A percentile compares a stretch with the other conserved stretches of the same genome.
Evolutionary conservation across 2,113 vertebrate genomes (phyloP).

Genomic region (Perca flavescens): DNA sequence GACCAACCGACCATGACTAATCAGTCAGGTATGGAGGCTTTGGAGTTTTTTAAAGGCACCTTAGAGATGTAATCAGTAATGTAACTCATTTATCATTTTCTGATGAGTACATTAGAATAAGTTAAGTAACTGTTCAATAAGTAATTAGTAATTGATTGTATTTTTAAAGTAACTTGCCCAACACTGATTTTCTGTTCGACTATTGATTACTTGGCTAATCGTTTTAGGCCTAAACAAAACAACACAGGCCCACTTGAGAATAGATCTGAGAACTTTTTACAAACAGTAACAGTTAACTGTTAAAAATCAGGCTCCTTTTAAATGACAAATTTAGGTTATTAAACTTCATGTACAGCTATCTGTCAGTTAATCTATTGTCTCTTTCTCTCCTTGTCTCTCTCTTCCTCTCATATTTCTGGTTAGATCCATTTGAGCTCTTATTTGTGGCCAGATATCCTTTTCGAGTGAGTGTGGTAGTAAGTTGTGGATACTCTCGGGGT

Average conservation of each 20-base stretch:
- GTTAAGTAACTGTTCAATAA: not conserved
- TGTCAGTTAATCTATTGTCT: not conserved
- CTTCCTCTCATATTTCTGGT: conserved; percentile 17
- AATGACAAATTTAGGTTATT: not conserved
- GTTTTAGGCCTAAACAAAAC: not conserved
- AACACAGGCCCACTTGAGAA: not conserved
- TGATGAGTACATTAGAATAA: not conserved
- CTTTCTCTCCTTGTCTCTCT: not conserved
- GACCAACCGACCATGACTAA: not conserved
- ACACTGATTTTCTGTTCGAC: not conserved
- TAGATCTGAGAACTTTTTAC: not conserved
- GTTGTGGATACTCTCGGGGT: conserved; percentile 17
- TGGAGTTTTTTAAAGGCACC: not conserved
- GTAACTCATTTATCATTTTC: not conserved
- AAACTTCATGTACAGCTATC: not conserved
- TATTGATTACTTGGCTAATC: conserved; percentile 3
- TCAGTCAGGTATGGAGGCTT: not conserved
- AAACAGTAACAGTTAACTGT: not conserved
- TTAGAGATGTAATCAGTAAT: not conserved
- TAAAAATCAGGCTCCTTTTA: not conserved
- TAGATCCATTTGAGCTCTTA: not conserved
- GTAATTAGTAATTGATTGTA: conserved; percentile 15
- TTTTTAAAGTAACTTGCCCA: conserved; percentile 7
- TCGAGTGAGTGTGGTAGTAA: conserved; percentile 24
- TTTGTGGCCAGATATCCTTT: conserved; percentile 50